Evolutionary conservation across 2,888 invertebrate species (phyloP).

Genomic region (Deroplatys truncata): DNA sequence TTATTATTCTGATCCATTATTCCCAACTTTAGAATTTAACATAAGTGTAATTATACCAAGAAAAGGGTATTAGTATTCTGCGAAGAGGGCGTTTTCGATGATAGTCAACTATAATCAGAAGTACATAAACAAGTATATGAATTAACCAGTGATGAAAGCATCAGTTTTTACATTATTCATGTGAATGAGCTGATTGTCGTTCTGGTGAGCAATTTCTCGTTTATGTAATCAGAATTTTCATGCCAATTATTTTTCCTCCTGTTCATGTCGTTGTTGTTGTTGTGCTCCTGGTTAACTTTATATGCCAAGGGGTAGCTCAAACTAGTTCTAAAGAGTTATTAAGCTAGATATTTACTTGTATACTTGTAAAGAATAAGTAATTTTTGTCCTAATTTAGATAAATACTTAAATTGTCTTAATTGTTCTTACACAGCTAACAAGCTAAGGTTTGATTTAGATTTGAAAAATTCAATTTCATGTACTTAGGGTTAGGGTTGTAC

Average conservation of each 20-base stretch:
- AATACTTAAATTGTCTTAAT: too few relatives aligned
- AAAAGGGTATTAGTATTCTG: too few relatives aligned
- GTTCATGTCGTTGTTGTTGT: background rate
- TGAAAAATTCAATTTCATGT: too few relatives aligned
- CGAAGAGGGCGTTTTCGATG: background rate
- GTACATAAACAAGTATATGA: background rate
- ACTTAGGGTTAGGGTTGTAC: too few relatives aligned
- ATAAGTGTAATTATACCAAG: too few relatives aligned
- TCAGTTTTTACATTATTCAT: background rate
- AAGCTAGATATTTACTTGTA: background rate
- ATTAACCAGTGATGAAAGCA: background rate
- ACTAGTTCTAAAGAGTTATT: background rate
- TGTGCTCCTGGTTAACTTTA: background rate
- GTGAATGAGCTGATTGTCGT: background rate
- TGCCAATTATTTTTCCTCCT: background rate
- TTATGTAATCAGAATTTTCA: background rate
- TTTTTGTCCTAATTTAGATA: too few relatives aligned
- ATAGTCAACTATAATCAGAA: background rate
- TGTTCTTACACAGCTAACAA: too few relatives aligned
- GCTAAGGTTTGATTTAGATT: too few relatives aligned
- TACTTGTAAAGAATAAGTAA: too few relatives aligned
- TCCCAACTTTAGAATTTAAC: too few relatives aligned
- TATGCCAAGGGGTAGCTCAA: background rate
- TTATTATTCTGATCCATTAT: too few relatives aligned
- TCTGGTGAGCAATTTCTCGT: background rate